Evolutionary conservation across 2,113 vertebrate genomes (phyloP).

Genomic region (Notothenia rossii): DNA sequence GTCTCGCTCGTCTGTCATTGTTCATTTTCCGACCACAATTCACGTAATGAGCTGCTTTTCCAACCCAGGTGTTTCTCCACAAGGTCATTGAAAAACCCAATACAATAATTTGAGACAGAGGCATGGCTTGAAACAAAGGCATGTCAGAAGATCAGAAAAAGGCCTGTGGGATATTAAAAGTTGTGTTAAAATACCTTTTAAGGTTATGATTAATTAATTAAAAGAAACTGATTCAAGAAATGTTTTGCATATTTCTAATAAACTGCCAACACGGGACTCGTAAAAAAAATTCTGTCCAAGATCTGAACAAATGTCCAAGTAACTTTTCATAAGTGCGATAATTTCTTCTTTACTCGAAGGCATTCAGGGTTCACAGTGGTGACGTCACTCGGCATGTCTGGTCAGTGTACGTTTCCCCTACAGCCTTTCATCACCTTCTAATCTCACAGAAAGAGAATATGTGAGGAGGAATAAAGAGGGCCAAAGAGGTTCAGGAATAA

Average conservation of each 20-base stretch:
- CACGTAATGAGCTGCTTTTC: slow-evolving; percentile 75
- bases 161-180: slow-evolving; percentile 60
- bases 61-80: slow-evolving; percentile 71
- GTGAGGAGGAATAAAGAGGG: slow-evolving; percentile 37
- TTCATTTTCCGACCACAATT: slow-evolving; percentile 75
- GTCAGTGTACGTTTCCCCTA: slow-evolving; percentile 54
- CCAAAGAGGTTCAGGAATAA: slow-evolving; percentile 56
- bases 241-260: slow-evolving; percentile 41
- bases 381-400: slow-evolving; percentile 68
- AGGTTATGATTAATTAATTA: slow-evolving; percentile 67
- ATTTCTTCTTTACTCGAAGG: slow-evolving; percentile 28
- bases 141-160: slow-evolving; percentile 67
- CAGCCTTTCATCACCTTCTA: slow-evolving; percentile 69
- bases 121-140: slow-evolving; percentile 61
- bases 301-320: not conserved
- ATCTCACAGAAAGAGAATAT: slow-evolving; percentile 70
- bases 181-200: slow-evolving; percentile 52
- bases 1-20: slow-evolving; percentile 65
- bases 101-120: slow-evolving; percentile 66
- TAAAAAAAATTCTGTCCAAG: slow-evolving; percentile 13
- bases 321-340: not conserved
- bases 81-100: slow-evolving; percentile 76
- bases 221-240: slow-evolving; percentile 43
- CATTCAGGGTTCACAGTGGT: slow-evolving; percentile 44
- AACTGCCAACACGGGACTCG: slow-evolving; percentile 20